These are phyloP conservation scores for Mactra quadrangularis DNA, from an alignment of 1,140 invertebrate genomes.

Conservation along the genomic window DNA sequence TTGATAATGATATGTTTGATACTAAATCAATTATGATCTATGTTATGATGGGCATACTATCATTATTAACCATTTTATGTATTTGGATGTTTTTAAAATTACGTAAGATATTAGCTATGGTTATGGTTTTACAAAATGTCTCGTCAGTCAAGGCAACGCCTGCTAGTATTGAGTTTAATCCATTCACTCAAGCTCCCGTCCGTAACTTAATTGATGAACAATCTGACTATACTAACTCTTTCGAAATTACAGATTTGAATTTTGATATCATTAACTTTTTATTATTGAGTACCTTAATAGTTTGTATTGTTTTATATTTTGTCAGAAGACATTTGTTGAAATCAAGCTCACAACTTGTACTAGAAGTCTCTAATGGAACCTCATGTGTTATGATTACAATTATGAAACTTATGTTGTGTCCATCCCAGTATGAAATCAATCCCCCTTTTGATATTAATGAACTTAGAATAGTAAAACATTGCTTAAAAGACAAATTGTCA, in stretches of 20 bases:
- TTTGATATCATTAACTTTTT: slow-evolving; percentile 29
- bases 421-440: too few relatives aligned
- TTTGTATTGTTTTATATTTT: too few relatives aligned
- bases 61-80: neutral
- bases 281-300: slow-evolving; percentile 1
- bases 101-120: neutral
- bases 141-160: neutral
- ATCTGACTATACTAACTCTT: neutral
- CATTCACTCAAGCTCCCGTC: too few relatives aligned
- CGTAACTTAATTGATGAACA: slow-evolving; percentile 20
- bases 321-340: too few relatives aligned
- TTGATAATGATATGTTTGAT: neutral
- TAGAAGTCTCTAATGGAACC: too few relatives aligned
- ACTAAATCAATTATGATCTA: neutral
- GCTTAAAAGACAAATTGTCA: too few relatives aligned
- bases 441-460: too few relatives aligned
- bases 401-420: too few relatives aligned
- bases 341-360: too few relatives aligned
- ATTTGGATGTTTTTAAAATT: slow-evolving; percentile 22
- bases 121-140: neutral
- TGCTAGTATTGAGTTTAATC: neutral
- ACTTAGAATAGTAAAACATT: too few relatives aligned
- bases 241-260: neutral
- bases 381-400: too few relatives aligned
- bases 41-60: neutral